phyloP scores from a whole-genome alignment of 2,888 invertebrate genomes.

The Oxycera nigricornis region DNA sequence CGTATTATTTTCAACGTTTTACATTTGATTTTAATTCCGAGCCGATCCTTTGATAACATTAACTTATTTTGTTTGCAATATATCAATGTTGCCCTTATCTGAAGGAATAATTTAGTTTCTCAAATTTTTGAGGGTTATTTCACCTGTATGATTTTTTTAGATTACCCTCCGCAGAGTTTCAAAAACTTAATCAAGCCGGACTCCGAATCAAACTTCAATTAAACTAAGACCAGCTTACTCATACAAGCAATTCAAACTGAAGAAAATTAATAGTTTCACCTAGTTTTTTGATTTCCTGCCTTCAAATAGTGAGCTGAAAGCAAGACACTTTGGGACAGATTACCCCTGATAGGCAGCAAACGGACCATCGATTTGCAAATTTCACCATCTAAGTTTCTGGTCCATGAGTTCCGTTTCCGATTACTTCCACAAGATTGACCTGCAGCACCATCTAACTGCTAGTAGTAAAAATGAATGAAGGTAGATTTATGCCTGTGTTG shows the following conservation, averaged over 20 bases:
- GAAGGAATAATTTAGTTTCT: too few relatives aligned
- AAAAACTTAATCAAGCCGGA: too few relatives aligned
- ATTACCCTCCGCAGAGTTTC: too few relatives aligned
- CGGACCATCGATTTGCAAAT: slow-evolving; percentile 46
- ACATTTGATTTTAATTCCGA: too few relatives aligned
- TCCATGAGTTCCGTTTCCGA: slow-evolving; percentile 62
- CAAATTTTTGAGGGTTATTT: too few relatives aligned
- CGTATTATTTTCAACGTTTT: too few relatives aligned
- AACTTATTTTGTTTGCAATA: too few relatives aligned
- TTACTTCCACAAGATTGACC: slow-evolving; percentile 63
- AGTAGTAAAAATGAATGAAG: slow-evolving; percentile 51
- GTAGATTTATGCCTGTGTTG: slow-evolving; percentile 42
- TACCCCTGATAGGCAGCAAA: background rate
- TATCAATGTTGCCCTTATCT: too few relatives aligned
- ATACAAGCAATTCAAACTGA: background rate
- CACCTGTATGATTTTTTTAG: too few relatives aligned
- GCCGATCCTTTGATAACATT: too few relatives aligned
- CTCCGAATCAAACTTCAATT: too few relatives aligned
- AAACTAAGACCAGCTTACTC: too few relatives aligned
- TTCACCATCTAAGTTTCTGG: slow-evolving; percentile 57
- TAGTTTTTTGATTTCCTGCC: background rate
- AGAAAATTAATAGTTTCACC: background rate
- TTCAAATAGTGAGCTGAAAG: background rate
- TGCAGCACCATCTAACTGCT: slow-evolving; percentile 58
- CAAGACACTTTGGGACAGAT: background rate